Percentiles rank a stretch among this genome's conserved stretches.
Evolutionary conservation across 2,113 vertebrate species (phyloP).

Genomic region (Mixornis gularis): DNA sequence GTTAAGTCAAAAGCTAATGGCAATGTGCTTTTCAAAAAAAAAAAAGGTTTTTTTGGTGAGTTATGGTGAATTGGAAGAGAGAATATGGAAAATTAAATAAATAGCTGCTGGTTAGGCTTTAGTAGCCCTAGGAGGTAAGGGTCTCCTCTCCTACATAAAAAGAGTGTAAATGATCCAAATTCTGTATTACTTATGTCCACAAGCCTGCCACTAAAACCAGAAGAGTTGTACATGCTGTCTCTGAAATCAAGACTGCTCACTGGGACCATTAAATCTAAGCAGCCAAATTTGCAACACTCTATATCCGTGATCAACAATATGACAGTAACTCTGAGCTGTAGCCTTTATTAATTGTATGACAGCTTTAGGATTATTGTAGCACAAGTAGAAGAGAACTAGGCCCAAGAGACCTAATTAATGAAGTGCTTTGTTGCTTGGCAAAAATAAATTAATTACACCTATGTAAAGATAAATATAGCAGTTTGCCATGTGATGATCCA

Average conservation of each 20-base stretch:
- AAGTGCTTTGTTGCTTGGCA: neutral
- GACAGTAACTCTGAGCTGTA: neutral
- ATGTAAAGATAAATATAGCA: neutral
- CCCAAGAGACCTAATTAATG: slow-evolving; percentile 9
- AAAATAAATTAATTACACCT: neutral
- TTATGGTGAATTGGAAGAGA: neutral
- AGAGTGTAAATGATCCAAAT: neutral
- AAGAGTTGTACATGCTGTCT: neutral
- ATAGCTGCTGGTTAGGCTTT: neutral
- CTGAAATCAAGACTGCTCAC: neutral
- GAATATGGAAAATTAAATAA: neutral
- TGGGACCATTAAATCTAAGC: neutral
- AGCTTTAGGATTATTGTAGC: neutral
- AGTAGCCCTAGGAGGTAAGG: neutral
- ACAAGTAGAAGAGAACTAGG: neutral
- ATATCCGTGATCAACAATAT: neutral
- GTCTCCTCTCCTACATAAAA: neutral
- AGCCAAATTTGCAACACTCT: neutral
- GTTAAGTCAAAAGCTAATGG: slow-evolving; percentile 1
- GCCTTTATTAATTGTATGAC: neutral
- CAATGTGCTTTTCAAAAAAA: neutral
- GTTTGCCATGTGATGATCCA: slow-evolving; percentile 3
- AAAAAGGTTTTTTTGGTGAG: neutral
- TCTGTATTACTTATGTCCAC: neutral
- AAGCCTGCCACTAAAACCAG: neutral